Evolutionary conservation across 2,113 vertebrate species (phyloP).

Genomic region (Tympanuchus pallidicinctus): DNA sequence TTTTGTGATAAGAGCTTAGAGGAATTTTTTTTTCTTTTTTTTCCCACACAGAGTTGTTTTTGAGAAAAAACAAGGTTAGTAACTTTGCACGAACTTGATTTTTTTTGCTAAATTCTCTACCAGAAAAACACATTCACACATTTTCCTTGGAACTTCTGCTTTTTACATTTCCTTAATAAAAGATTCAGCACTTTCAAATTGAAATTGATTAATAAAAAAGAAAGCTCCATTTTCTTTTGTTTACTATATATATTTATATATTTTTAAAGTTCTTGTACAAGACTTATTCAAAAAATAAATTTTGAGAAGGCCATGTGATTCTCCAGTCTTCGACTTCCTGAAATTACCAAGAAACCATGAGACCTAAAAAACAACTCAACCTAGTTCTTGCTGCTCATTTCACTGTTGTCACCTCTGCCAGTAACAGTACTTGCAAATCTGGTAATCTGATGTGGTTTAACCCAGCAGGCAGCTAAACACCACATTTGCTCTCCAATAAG

Average conservation of each 20-base stretch:
- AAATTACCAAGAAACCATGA: not conserved
- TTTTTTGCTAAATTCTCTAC: not conserved
- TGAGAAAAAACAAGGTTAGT: not conserved
- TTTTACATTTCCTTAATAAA: not conserved
- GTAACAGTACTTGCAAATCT: not conserved
- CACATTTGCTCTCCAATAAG: too few species aligned
- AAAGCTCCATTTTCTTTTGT: too few species aligned
- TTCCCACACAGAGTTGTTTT: too few species aligned
- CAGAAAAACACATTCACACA: not conserved
- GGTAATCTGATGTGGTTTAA: too few species aligned
- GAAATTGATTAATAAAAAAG: not conserved
- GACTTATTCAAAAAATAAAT: not conserved
- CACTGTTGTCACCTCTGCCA: not conserved
- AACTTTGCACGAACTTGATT: not conserved
- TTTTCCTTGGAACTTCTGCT: not conserved
- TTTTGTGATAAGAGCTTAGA: not conserved
- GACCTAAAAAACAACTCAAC: not conserved
- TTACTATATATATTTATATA: too few species aligned
- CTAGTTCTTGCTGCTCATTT: not conserved
- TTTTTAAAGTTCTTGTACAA: not conserved
- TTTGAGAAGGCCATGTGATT: not conserved
- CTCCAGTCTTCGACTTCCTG: not conserved
- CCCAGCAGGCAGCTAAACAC: too few species aligned
- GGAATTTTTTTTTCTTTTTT: not conserved
- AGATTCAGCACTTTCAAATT: rapidly evolving